These are phyloP conservation scores for Sitophilus oryzae DNA, from an alignment of 1,140 invertebrate species.

Conservation along the genomic window DNA sequence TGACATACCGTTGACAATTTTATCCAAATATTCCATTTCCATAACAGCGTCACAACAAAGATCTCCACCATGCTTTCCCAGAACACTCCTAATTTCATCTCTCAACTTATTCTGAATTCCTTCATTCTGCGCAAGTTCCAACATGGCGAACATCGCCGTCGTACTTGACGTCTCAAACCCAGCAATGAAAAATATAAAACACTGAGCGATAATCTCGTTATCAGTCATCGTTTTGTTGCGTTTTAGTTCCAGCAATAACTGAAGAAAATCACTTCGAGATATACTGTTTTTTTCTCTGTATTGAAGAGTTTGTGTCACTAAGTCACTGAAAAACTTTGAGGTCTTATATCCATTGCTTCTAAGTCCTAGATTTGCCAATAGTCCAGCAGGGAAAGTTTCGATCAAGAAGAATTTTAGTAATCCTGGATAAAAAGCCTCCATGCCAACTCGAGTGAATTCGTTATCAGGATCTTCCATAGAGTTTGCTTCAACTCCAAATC, in stretches of 20 bases:
- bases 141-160: conserved; percentile 44
- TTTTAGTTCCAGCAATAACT: neutral
- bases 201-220: conserved; percentile 48
- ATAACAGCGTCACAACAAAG: neutral
- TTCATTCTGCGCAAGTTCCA: conserved; percentile 45
- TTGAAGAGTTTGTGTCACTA: conserved; percentile 39
- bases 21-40: conserved; percentile 5
- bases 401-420: neutral
- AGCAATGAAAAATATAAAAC: conserved; percentile 58
- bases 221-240: neutral
- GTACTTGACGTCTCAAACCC: conserved; percentile 48
- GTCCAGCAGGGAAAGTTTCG: neutral
- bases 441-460: neutral
- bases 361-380: neutral
- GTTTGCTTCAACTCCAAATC: conserved; percentile 4
- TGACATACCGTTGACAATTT: neutral
- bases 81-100: conserved; percentile 42
- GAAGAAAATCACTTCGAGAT: conserved; percentile 3
- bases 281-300: conserved; percentile 36
- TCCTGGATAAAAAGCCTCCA: no score
- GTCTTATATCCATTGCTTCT: conserved; percentile 3
- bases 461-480: neutral
- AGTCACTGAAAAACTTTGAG: conserved; percentile 28
- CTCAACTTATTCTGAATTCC: conserved; percentile 46
- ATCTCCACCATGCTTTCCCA: neutral